phyloP scores from a whole-genome alignment of 2,888 invertebrate species.

The Pandemis cinnamomeana region DNA sequence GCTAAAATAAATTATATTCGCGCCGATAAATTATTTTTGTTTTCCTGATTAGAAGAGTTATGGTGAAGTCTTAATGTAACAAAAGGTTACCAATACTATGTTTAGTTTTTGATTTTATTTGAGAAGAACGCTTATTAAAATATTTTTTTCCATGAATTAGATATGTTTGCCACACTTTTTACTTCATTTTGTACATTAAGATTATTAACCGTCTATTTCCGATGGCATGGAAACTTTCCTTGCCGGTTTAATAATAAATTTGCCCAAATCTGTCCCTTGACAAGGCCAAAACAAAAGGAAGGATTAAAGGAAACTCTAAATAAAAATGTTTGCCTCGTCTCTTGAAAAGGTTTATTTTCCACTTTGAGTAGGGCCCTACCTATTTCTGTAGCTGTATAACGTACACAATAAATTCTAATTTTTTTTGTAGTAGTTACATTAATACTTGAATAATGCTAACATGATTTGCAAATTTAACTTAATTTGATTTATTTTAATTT shows the following conservation, averaged over 20 bases:
- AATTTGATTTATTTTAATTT: too few species aligned
- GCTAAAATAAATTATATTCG: slow-evolving; percentile 30
- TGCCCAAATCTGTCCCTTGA: slow-evolving; percentile 53
- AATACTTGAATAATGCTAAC: too few species aligned
- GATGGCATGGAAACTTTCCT: slow-evolving; percentile 31
- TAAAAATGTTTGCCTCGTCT: slow-evolving; percentile 51
- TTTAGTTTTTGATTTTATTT: not conserved
- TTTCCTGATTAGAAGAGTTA: slow-evolving; percentile 19
- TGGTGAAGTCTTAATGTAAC: not conserved
- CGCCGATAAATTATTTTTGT: slow-evolving; percentile 6
- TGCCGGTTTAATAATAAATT: slow-evolving; percentile 52
- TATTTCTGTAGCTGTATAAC: too few species aligned
- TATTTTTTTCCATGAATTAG: too few species aligned
- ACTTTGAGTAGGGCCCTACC: not conserved
- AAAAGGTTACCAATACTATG: not conserved
- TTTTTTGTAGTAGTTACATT: too few species aligned
- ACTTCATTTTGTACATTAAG: not conserved
- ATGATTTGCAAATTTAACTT: too few species aligned
- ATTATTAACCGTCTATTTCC: slow-evolving; percentile 42
- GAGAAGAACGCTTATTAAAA: not conserved
- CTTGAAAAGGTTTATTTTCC: slow-evolving; percentile 43
- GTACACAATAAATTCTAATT: too few species aligned
- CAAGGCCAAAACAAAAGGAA: slow-evolving; percentile 55
- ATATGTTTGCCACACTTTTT: not conserved
- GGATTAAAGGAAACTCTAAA: slow-evolving; percentile 60